phyloP scores from a whole-genome alignment of 2,888 invertebrate species.

The Epinotia ramella region DNA sequence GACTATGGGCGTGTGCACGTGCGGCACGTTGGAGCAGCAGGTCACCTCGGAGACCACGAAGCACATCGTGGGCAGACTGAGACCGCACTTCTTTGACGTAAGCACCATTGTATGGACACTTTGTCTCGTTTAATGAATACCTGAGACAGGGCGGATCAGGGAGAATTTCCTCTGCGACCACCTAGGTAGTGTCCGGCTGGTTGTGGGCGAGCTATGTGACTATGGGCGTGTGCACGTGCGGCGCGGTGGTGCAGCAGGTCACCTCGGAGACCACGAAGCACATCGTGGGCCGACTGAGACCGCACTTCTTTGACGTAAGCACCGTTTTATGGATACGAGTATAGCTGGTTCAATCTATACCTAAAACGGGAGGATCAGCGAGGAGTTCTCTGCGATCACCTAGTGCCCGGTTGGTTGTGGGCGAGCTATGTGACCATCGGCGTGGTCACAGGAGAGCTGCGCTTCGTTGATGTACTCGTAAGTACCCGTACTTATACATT shows the following conservation, averaged over 20 bases:
- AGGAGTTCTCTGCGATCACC: constrained; percentile 74
- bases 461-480: too few relatives aligned
- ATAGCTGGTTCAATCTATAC: too few relatives aligned
- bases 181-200: constrained; percentile 87
- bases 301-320: constrained; percentile 90
- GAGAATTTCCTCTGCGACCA: constrained; percentile 74
- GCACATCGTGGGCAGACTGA: constrained; percentile 91
- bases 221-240: constrained; percentile 90
- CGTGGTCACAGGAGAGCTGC: too few relatives aligned
- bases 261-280: constrained; percentile 93
- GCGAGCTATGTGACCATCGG: constrained; percentile 87
- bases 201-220: constrained; percentile 86
- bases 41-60: constrained; percentile 92
- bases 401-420: constrained; percentile 87
- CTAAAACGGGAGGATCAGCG: constrained; percentile 40
- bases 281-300: constrained; percentile 92
- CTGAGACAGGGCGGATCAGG: too few relatives aligned
- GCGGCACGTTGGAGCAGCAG: constrained; percentile 91
- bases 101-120: constrained; percentile 50
- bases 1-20: constrained; percentile 89
- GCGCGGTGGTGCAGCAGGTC: constrained; percentile 90
- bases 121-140: too few relatives aligned
- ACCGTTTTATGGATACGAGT: neutral
- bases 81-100: constrained; percentile 93
- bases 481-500: too few relatives aligned